Base-by-base conservation (phyloP, 2,888 invertebrate species). In the Agonum fuliginosum region DNA sequence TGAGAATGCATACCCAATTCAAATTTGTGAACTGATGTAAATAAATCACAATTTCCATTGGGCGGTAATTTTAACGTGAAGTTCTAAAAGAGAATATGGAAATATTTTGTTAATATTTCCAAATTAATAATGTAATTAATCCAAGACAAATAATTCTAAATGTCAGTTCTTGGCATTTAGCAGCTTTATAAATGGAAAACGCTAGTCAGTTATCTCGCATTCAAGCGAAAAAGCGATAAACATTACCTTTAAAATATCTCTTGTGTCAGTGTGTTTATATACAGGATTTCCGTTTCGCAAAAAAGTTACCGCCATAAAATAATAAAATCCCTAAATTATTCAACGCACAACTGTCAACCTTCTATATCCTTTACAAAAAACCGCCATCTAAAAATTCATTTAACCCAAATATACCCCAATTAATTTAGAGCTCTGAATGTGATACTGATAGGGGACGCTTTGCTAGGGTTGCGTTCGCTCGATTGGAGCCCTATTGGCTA, bases 331-430 rank as follows among this genome's bases (percentile, higher is more conserved):
- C 54, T 54, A 22, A 54, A 54, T 54, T 54, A 54, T 54, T 54
- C 54, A 54, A 10, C 8, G 54, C 1, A 24, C n/a, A 37, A 54
- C 54, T 54, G 54, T 54, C 54, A 54, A 54, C 54, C 54, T 20
- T 24, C 54, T 24, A n/a, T 22, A 10, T 54, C 54, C 24, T 54
- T 54, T 54, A n/a, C n/a, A 20, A 54, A 54, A 54, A 54, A 54
- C 54, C 54, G 24, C 8, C 54, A 54, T 20, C 54, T n/a, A 24
- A 24, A 54, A 54, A 24, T 54, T 54, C 54, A 54, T 54, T 54
- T 54, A 54, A 54, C 54, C 54, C 54, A 54, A 54, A 54, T 54
- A 54, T 24, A 22, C 54, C 54, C 54, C 54, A 54, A 54, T 54
- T n/a, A 54, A 24, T 54, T 54, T 54, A 5, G 20, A 54, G 54